Evolutionary conservation across 2,888 invertebrate genomes (phyloP), one percentile per base, ranked within the genome.

Genomic region (Creontiades dilutus): DNA sequence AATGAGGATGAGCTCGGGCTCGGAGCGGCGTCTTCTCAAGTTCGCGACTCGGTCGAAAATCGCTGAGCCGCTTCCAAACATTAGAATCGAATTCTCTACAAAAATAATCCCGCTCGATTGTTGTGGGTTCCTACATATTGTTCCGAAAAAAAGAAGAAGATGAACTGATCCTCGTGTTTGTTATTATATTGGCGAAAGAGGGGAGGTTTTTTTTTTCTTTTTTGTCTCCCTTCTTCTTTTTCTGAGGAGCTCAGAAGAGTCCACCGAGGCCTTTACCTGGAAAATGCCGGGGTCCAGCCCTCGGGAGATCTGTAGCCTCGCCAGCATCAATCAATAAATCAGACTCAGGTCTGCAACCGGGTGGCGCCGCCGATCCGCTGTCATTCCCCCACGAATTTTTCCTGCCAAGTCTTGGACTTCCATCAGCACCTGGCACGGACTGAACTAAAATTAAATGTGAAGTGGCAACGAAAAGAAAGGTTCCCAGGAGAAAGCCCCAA

Each of bases 111-210:
- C 78, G 16, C 28, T 28, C 75, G 47, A 47, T 47, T 80, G 46
- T 80, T 80, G 68, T 80, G 78, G 37, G 46, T 13, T n/a, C 11
- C 78, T 19, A 46, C 78, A 80, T 80, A 80, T 80, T 80, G 78
- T 80, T 46, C 78, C 47, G 16, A 46, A 47, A 76, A 80, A 46
- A 47, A n/a, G n/a, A n/a, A n/a, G n/a, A 80, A 80, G 46, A 47
- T n/a, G 78, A 80, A 47, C 37, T n/a, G 78, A 47, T 80, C 46
- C 78, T 16, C 78, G n/a, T 80, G 78, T 80, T 80, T 37, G 78
- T 80, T 80, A 78, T 78, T 78, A 80, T 80, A 80, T 80, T 80
- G 46, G 46, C 78, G 16, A 80, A 80, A 16, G 4, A 19, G 11
- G 68, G 23, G 9, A 23, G 0, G 68, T 23, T 14, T 5, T 46